phyloP scores from a whole-genome alignment of 2,113 vertebrate species.

The Ariopsis seemanni region DNA sequence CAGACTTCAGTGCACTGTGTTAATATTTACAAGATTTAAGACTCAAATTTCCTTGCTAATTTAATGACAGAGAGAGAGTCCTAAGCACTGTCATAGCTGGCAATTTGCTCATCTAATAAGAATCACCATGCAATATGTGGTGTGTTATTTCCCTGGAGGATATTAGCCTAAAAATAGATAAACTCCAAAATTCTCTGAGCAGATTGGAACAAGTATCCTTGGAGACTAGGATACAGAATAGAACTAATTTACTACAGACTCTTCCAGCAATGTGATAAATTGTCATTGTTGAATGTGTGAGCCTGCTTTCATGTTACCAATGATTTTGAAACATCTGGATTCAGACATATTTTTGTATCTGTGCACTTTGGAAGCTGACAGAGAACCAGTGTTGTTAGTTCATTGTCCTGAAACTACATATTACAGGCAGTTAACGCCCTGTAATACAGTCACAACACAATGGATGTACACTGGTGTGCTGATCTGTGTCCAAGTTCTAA shows the following conservation, averaged over 20 bases:
- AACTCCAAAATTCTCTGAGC: slow-evolving; percentile 13
- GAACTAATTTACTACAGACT: slow-evolving; percentile 12
- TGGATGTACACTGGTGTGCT: not conserved
- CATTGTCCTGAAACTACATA: not conserved
- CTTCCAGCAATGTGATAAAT: not conserved
- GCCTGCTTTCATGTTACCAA: not conserved
- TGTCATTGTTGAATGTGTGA: not conserved
- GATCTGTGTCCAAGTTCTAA: not conserved
- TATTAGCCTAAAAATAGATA: slow-evolving; percentile 34
- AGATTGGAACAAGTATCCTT: slow-evolving; percentile 29
- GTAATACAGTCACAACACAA: not conserved
- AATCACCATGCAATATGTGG: slow-evolving; percentile 19
- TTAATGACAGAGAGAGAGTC: slow-evolving; percentile 18
- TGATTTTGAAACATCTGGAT: not conserved
- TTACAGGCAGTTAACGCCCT: slow-evolving; percentile 9
- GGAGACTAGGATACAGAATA: not conserved
- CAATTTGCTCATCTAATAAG: slow-evolving; percentile 41
- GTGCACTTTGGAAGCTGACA: not conserved
- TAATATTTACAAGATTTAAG: slow-evolving; percentile 36
- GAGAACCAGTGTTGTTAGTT: not conserved
- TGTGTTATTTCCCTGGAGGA: slow-evolving; percentile 35
- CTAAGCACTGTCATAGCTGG: not conserved
- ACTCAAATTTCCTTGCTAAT: slow-evolving; percentile 21
- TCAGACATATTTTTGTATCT: not conserved
- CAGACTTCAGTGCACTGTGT: slow-evolving; percentile 3